phyloP scores from a whole-genome alignment of 2,888 invertebrate species.

The Nomada flava region DNA sequence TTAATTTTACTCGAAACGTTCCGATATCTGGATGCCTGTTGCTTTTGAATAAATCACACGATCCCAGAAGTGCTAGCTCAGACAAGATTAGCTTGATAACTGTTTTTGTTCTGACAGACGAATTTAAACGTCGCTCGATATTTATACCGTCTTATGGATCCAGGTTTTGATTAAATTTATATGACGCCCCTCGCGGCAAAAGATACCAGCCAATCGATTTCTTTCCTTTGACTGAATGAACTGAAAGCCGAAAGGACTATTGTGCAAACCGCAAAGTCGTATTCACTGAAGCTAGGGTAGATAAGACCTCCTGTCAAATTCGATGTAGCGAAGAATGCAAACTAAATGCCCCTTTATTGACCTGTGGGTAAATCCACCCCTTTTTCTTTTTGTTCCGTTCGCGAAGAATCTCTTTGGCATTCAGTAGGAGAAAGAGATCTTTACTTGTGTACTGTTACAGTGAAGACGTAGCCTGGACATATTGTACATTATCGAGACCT shows the following conservation, averaged over 20 bases:
- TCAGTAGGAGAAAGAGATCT: too few relatives aligned
- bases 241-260: slow-evolving; percentile 12
- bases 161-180: slow-evolving; percentile 5
- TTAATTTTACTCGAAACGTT: neutral
- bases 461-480: too few relatives aligned
- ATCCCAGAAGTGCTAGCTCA: neutral
- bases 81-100: neutral
- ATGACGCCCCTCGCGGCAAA: slow-evolving; percentile 1
- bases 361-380: neutral
- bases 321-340: slow-evolving; percentile 4
- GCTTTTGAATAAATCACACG: neutral
- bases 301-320: slow-evolving; percentile 24
- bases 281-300: neutral
- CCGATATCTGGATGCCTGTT: neutral
- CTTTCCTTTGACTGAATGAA: slow-evolving; percentile 9
- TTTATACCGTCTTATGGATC: neutral
- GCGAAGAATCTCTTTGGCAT: neutral
- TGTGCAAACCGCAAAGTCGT: slow-evolving; percentile 10
- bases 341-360: slow-evolving; percentile 27
- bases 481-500: too few relatives aligned
- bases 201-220: slow-evolving; percentile 28
- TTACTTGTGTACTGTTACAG: too few relatives aligned
- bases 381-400: neutral
- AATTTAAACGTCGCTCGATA: neutral
- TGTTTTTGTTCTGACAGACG: too few relatives aligned